Evolutionary conservation across 2,113 vertebrate genomes (phyloP).

Genomic region (Eudyptes chrysolophus): DNA sequence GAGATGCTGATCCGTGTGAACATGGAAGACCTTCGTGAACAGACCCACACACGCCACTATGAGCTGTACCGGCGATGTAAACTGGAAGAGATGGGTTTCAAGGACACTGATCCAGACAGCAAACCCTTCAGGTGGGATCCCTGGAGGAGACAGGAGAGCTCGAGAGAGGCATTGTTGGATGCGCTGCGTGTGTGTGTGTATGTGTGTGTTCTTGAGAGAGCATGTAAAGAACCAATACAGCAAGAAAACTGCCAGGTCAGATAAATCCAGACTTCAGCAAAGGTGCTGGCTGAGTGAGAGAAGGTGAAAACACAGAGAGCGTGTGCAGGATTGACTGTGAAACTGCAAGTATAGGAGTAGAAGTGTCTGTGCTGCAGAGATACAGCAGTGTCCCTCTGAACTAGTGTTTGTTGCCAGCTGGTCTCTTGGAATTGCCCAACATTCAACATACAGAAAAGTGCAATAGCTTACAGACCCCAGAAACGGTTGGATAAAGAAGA

Average conservation of each 20-base stretch:
- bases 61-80: conserved; percentile 98
- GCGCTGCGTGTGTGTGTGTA: rapidly evolving
- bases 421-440: not conserved
- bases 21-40: conserved; percentile 98
- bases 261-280: not conserved
- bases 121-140: conserved; percentile 92
- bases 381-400: not conserved
- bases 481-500: not conserved
- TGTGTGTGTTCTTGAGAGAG: not conserved
- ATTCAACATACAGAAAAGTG: not conserved
- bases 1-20: conserved; percentile 99
- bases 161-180: not conserved
- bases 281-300: not conserved
- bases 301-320: not conserved
- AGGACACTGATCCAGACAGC: conserved; percentile 97
- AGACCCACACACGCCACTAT: conserved; percentile 95
- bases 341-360: not conserved
- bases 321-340: not conserved
- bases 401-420: not conserved
- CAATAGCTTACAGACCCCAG: not conserved
- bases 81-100: conserved; percentile 99
- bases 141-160: not conserved
- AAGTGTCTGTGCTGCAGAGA: not conserved
- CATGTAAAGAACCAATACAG: not conserved
- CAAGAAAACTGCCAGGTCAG: conserved; percentile 30